phyloP scores from a whole-genome alignment of 2,888 invertebrate genomes.

The Coleophora deauratella region DNA sequence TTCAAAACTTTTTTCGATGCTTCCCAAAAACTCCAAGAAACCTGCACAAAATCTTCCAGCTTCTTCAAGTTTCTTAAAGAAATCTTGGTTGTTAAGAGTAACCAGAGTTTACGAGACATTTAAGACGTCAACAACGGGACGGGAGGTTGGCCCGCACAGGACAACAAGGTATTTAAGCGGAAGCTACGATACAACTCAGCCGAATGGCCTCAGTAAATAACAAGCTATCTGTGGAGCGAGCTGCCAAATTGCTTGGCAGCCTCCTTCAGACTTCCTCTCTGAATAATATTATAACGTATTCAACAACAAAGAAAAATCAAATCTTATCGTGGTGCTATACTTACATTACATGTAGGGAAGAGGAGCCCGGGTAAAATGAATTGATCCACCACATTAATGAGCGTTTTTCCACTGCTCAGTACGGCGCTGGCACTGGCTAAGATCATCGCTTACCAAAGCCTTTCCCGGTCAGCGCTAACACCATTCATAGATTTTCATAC shows the following conservation, averaged over 20 bases:
- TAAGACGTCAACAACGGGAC: constrained; percentile 9
- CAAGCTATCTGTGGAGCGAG: constrained; percentile 52
- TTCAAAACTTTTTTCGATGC: too few relatives aligned
- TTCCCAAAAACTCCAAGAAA: too few relatives aligned
- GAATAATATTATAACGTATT: constrained; percentile 63
- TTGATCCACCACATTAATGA: too few relatives aligned
- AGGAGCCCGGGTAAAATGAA: too few relatives aligned
- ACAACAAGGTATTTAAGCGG: constrained; percentile 59
- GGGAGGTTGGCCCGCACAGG: constrained; percentile 21
- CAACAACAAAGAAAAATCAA: constrained; percentile 51
- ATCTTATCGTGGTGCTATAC: constrained; percentile 29
- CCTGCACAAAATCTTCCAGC: too few relatives aligned
- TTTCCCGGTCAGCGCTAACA: too few relatives aligned
- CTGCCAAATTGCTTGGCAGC: constrained; percentile 70
- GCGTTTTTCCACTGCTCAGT: too few relatives aligned
- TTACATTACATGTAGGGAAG: not conserved
- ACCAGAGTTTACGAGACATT: not conserved
- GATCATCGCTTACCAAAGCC: too few relatives aligned
- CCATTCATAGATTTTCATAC: too few relatives aligned
- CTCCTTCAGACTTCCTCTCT: constrained; percentile 61
- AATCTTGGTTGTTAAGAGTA: not conserved
- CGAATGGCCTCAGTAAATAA: constrained; percentile 61
- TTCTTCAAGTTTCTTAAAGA: too few relatives aligned
- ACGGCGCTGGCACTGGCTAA: too few relatives aligned
- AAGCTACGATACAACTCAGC: constrained; percentile 53